Evolutionary conservation across 2,888 invertebrate genomes (phyloP), one percentile per base, ranked within the genome.

Genomic region (Exephanes ischioxanthus): DNA sequence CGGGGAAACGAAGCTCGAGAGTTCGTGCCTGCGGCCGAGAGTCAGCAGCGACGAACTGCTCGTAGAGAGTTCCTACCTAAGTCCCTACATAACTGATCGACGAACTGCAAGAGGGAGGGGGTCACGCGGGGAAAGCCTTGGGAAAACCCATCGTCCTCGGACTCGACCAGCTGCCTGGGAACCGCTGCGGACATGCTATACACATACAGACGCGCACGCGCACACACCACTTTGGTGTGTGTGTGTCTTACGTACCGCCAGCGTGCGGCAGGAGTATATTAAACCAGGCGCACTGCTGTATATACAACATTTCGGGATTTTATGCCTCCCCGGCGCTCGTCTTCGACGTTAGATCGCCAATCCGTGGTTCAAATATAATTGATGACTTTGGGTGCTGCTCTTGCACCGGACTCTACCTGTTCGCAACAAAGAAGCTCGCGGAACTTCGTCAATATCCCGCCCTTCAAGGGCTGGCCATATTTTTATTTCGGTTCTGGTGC

Each of bases 101-200:
- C 26, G 26, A 48, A 26, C 22, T n/a, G 79, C 33, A 14, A 3
- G 61, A 16, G 22, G 33, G 70, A 11, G 70, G 63, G 45, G 66
- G 55, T 61, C 26, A 22, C 67, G 48, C 26, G 67, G 67, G 72
- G 72, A 63, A 77, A 77, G 67, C 75, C 63, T 84, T 87, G 91
- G 90, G 75, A 91, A 90, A 90, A 90, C 91, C 90, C 90, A 90
- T 88, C 87, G 88, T 88, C 83, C 88, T 87, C 88, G 75, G 81
- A 76, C 41, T 11, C 70, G 45, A 71, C 53, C 84, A 87, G 81
- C 86, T 82, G 83, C 85, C 75, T 82, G 78, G 75, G 75, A 75
- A 75, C n/a, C 63, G 45, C 75, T 51, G 30, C 75, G 48, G 26
- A 75, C 75, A 75, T 41, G 58, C 16, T 58, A 45, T 45, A 58